A percentile compares a stretch with the other conserved stretches of the same genome.
Evolutionary conservation across 2,113 vertebrate genomes (phyloP).

Genomic region (Platycercus adscitus): DNA sequence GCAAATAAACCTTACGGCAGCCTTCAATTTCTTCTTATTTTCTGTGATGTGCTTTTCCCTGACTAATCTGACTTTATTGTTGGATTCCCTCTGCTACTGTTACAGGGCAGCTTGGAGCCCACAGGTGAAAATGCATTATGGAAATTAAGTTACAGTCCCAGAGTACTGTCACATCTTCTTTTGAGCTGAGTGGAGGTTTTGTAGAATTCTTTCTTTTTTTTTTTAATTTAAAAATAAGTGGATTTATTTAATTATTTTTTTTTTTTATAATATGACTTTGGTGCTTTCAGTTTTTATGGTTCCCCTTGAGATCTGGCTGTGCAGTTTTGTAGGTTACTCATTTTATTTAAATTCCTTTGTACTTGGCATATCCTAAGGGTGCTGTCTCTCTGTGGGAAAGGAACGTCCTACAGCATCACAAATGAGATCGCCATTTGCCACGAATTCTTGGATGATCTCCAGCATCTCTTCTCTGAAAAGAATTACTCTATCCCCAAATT

Average conservation of each 20-base stretch:
- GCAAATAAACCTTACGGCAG: background rate
- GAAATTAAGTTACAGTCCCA: background rate
- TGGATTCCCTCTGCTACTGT: background rate
- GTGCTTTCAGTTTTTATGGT: background rate
- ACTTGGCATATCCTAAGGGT: background rate
- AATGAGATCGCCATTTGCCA: background rate
- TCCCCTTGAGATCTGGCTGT: background rate
- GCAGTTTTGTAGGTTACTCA: background rate
- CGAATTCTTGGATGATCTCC: background rate
- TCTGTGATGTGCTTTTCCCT: background rate
- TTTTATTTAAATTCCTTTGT: background rate
- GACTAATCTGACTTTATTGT: background rate
- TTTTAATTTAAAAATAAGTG: background rate
- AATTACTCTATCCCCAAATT: background rate
- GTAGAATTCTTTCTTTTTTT: background rate
- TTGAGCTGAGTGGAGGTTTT: background rate
- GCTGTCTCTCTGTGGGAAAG: background rate
- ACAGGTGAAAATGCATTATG: background rate
- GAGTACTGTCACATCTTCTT: background rate
- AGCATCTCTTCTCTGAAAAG: background rate
- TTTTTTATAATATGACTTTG: background rate
- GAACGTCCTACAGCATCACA: background rate
- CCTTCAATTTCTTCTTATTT: background rate
- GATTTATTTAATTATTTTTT: too few relatives aligned
- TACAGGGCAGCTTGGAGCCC: background rate